Base-by-base conservation (phyloP, 2,888 invertebrate genomes). In the Phrixothrix hirtus region DNA sequence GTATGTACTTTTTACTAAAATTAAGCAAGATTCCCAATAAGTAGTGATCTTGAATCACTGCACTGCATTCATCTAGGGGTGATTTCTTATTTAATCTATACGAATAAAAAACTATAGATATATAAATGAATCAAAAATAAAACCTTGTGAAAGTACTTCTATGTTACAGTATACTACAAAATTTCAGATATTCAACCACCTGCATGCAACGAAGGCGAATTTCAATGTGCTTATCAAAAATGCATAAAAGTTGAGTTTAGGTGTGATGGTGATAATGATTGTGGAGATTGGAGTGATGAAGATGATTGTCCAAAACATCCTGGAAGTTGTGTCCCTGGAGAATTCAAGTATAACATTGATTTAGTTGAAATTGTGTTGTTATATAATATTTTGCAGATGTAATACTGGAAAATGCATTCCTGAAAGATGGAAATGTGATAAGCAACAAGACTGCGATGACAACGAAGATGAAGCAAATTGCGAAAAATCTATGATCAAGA, bases 251-350 rank as follows among this genome's bases (percentile, higher is more conserved):
- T 82, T 62, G 83, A 86, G 51, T 92, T 88, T 69, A 84, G 85
- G 55, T 92, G 92, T 68, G 92, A 93, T 62, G 88, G 89, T 0
- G 90, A 92, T 67, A 88, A 91, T 66, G 92, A 93, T 68, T 92
- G 92, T 65, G 90, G 88, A 0, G 92, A 93, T 69, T 89, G 89
- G 85, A 89, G 89, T 43, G 92, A 92, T 66, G 92, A 92, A 69
- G 86, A 88, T 65, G 83, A 86, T 55, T 92, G 92, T 65, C 84
- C 84, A 0, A 76, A 82, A 59, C 81, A 82, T 1, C 63, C 68
- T 12, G 83, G 84, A 1, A 84, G 80, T 60, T 90, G 89, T 65
- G 84, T 82, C 29, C 74, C 81, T 2, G 86, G 83, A 56, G 88
- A 89, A 69, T 89, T 84, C 70, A 87, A 85, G 87, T 87, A 75